These are phyloP conservation scores for Riptortus pedestris DNA, from an alignment of 1,140 invertebrate species.

Conservation along the genomic window DNA sequence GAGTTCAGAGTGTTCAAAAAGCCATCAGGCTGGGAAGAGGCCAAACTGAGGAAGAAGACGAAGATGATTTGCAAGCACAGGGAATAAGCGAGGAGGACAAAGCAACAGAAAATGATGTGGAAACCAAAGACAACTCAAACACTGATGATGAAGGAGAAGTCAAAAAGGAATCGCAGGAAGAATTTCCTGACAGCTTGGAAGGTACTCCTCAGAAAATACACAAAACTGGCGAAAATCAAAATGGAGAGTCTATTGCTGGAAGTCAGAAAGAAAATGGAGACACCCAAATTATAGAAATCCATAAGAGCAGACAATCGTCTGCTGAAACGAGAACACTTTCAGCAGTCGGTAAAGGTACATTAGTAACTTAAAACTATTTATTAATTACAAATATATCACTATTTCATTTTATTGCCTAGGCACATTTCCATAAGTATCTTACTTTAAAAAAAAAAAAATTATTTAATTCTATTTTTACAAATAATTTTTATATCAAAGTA, in stretches of 20 bases:
- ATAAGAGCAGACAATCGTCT: neutral
- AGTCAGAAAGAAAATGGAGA: neutral
- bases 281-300: neutral
- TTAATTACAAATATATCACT: no score
- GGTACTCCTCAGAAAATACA: neutral
- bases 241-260: neutral
- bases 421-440: no score
- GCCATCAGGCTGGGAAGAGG: neutral
- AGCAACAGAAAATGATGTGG: slow-evolving; percentile 18
- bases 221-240: neutral
- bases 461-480: no score
- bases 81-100: neutral
- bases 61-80: slow-evolving; percentile 25
- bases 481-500: no score
- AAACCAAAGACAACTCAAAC: slow-evolving; percentile 25
- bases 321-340: no score
- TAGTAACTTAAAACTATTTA: no score
- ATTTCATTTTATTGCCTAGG: no score
- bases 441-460: no score
- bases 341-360: no score
- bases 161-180: neutral
- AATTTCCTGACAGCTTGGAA: neutral
- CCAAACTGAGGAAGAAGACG: slow-evolving; percentile 21
- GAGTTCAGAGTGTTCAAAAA: neutral
- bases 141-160: slow-evolving; percentile 26